Base-by-base conservation (phyloP, 2,888 invertebrate species). In the Protodeltote pygarga region DNA sequence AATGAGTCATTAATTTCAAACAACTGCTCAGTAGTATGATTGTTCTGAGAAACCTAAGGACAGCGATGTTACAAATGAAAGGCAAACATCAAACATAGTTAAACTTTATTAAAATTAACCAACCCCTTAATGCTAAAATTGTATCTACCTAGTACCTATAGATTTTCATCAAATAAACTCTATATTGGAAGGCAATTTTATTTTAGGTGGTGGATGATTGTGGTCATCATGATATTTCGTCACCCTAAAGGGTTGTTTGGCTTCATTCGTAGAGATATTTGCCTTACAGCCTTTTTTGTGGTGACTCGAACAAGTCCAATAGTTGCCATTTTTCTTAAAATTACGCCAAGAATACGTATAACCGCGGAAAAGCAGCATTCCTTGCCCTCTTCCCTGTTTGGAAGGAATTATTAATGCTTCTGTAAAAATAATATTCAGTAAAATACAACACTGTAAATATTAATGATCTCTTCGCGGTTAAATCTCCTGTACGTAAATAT, bases 251-350 rank as follows among this genome's bases (percentile, higher is more conserved):
- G 78, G 74, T 21, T 69, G 63, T 3, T 59, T 51, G 0, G 52
- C 41, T 55, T 85, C 79, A 9, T 76, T 71, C 0, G 85, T 84
- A 2, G 74, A 74, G 0, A 86, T 65, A 14, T 79, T 79, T 0
- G 87, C 87, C 60, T 75, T 81, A 49, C 87, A 87, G 0, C 87
- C 86, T 42, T 87, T 85, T 46, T 87, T 87, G 6, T 81, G 80
- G 31, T 87, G 87, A 55, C 83, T 85, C 5, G 88, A 87, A 48
- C 87, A 88, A 0, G 86, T 88, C 87, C 87, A 88, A 35, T 85
- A 84, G 16, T 71, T 78, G 0, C 87, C 86, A 17, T 63, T 35
- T 40, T 76, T 78, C 48, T 76, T 80, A 6, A 33, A 55, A 51
- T 86, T 86, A 8, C 85, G 65, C 77, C 81, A 79, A 0, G 87